A percentile compares a stretch with the other conserved stretches of the same genome.
phyloP scores from a whole-genome alignment of 1,140 invertebrate genomes.

The Bombus cullumanus region DNA sequence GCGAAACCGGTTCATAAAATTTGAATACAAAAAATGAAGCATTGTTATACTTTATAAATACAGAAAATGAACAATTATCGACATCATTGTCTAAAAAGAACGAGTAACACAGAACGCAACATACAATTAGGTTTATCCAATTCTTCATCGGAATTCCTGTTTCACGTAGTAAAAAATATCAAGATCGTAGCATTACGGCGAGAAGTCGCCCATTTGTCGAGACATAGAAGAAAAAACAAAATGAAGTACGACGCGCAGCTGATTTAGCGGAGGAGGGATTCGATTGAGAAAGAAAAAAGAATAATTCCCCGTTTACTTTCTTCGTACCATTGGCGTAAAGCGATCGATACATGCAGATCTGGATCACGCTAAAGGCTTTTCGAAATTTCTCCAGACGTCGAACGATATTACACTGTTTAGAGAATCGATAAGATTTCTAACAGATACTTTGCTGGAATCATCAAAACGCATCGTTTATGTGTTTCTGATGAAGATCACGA shows the following conservation, averaged over 20 bases:
- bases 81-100: too few relatives aligned
- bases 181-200: not conserved
- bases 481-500: not conserved
- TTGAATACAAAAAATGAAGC: too few relatives aligned
- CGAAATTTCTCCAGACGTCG: not conserved
- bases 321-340: constrained; percentile 20
- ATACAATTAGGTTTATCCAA: not conserved
- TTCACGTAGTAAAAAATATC: not conserved
- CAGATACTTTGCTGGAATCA: not conserved
- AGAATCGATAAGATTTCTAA: not conserved
- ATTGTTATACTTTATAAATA: not conserved
- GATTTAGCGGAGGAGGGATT: not conserved
- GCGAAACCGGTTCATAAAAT: too few relatives aligned
- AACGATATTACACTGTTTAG: not conserved
- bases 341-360: not conserved
- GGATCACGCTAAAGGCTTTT: not conserved
- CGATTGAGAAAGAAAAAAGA: not conserved
- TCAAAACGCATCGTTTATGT: not conserved
- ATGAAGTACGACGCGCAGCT: not conserved
- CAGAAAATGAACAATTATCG: not conserved
- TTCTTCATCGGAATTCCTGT: not conserved
- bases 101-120: too few relatives aligned
- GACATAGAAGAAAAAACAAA: not conserved
- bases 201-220: not conserved
- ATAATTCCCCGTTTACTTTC: constrained; percentile 28